phyloP scores from a whole-genome alignment of 2,797 vertebrate genomes.

The Melanotaenia nigrans region DNA sequence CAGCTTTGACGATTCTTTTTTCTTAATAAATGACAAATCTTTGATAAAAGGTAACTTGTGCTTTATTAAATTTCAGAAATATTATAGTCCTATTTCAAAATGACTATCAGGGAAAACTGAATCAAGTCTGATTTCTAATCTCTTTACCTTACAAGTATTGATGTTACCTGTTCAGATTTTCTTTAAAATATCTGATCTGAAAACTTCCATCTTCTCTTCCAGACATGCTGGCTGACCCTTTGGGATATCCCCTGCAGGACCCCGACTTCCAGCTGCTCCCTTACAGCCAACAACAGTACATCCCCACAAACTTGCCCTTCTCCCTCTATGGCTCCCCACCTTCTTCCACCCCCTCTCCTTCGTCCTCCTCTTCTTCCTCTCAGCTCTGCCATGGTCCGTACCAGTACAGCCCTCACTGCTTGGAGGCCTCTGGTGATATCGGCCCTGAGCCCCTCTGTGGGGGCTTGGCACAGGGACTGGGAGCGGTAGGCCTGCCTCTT shows the following conservation, averaged over 20 bases:
- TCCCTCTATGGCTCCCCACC: constrained; percentile 82
- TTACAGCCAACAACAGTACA: constrained; percentile 87
- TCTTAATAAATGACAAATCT: no score
- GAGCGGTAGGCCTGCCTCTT: constrained; percentile 69
- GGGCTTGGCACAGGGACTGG: constrained; percentile 55
- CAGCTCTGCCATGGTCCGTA: constrained; percentile 83
- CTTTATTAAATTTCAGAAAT: no score
- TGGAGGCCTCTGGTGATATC: constrained; percentile 79
- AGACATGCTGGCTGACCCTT: constrained; percentile 91
- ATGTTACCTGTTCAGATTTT: not conserved
- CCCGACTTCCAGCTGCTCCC: constrained; percentile 87
- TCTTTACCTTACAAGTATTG: not conserved
- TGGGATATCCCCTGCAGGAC: constrained; percentile 88
- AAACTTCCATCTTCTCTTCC: constrained; percentile 30
- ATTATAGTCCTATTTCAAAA: not conserved
- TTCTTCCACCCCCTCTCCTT: constrained; percentile 72
- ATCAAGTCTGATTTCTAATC: not conserved
- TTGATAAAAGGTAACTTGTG: no score
- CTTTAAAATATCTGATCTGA: not conserved
- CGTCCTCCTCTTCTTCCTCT: constrained; percentile 73
- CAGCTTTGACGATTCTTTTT: no score
- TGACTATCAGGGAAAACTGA: not conserved
- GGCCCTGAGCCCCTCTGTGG: constrained; percentile 76
- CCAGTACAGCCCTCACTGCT: constrained; percentile 81
- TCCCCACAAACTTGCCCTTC: constrained; percentile 81